Evolutionary conservation across 2,113 vertebrate genomes (phyloP).

Genomic region (Corydoras sp.): DNA sequence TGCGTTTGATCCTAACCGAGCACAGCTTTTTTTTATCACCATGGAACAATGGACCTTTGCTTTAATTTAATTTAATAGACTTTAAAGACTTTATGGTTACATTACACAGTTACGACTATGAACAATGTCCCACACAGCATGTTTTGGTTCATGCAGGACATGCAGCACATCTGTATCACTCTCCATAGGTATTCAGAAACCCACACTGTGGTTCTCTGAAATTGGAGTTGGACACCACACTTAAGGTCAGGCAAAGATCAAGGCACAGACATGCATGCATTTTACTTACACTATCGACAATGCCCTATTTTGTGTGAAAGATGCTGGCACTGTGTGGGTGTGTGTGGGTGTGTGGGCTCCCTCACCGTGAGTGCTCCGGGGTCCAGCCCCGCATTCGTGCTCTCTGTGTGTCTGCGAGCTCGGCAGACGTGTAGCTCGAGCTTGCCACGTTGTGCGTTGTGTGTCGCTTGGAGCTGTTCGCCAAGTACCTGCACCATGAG

Average conservation of each 20-base stretch:
- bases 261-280: neutral
- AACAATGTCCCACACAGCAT: too few species aligned
- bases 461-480: conserved; percentile 99
- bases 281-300: neutral
- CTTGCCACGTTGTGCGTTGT: conserved; percentile 88
- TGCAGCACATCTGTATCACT: conserved; percentile 15
- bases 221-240: conserved; percentile 6
- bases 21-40: too few species aligned
- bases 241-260: conserved; percentile 27
- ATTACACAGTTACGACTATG: too few species aligned
- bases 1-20: too few species aligned
- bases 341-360: conserved; percentile 40
- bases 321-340: neutral
- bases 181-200: neutral
- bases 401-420: conserved; percentile 91
- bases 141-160: conserved; percentile 20
- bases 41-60: too few species aligned
- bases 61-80: too few species aligned
- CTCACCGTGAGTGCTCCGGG: conserved; percentile 89
- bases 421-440: conserved; percentile 77
- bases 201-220: neutral
- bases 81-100: too few species aligned
- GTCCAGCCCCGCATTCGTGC: conserved; percentile 92
- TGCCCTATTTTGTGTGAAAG: neutral
- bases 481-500: conserved; percentile 88